Evolutionary conservation across 2,797 vertebrate genomes (phyloP).

Genomic region (Delichon dasypus): DNA sequence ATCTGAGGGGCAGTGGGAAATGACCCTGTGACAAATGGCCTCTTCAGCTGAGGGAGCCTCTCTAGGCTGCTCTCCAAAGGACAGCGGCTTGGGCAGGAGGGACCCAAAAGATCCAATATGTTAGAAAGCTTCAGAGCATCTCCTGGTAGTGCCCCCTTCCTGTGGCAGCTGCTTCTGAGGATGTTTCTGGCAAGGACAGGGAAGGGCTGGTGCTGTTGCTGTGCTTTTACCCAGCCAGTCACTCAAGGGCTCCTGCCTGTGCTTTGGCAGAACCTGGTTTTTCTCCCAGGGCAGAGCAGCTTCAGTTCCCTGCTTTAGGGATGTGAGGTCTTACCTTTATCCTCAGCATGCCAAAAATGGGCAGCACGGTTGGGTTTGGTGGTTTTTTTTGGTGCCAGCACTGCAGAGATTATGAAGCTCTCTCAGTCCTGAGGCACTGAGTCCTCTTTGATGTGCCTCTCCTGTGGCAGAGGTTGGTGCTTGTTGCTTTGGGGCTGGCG

Average conservation of each 20-base stretch:
- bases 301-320: not conserved
- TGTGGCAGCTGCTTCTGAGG: not conserved
- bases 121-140: not conserved
- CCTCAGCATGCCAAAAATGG: not conserved
- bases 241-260: not conserved
- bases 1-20: not conserved
- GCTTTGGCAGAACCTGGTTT: not conserved
- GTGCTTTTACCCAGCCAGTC: not conserved
- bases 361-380: not conserved
- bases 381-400: not conserved
- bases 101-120: not conserved
- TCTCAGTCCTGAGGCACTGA: not conserved
- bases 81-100: not conserved
- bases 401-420: not conserved
- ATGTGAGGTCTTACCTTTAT: fast-evolving
- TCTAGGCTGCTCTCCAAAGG: not conserved
- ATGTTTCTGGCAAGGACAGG: not conserved
- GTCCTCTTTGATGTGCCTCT: fast-evolving
- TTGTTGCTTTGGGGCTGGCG: not conserved
- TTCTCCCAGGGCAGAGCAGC: not conserved
- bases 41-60: not conserved
- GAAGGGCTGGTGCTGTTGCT: not conserved
- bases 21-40: not conserved
- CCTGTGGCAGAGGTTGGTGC: not conserved
- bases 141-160: not conserved